A percentile compares a stretch with the other conserved stretches of the same genome.
Conservation (phyloP, 2,797 vertebrate species). For the Sebastes oblongus region DNA sequence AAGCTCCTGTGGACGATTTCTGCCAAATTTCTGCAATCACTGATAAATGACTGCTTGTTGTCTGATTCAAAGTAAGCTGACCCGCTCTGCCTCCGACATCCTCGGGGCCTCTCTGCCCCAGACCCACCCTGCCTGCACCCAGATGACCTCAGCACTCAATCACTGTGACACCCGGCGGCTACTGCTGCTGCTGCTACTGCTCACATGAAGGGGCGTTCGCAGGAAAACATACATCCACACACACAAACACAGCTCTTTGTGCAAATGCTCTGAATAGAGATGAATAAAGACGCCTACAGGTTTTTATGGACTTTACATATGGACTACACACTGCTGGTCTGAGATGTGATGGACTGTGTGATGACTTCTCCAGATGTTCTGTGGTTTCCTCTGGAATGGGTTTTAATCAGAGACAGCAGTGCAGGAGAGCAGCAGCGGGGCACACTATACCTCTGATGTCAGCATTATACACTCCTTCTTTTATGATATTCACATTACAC, state of each 20-base stretch:
- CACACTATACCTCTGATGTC: constrained; percentile 31
- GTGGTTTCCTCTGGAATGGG: constrained; percentile 45
- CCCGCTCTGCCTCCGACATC: background rate
- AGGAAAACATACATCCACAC: background rate
- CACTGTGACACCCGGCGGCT: constrained; percentile 6
- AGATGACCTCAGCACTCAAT: constrained; percentile 25
- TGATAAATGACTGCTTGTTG: background rate
- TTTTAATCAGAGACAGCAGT: constrained; percentile 55
- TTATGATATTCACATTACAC: constrained; percentile 56
- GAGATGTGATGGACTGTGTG: background rate
- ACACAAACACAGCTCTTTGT: background rate
- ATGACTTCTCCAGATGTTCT: constrained; percentile 63
- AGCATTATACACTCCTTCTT: constrained; percentile 24
- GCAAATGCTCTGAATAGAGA: background rate
- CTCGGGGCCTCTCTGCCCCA: background rate
- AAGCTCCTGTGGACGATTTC: constrained; percentile 2
- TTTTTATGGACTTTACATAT: constrained; percentile 46
- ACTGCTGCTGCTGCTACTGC: constrained; percentile 15
- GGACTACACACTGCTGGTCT: background rate
- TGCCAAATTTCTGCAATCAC: constrained; percentile 10
- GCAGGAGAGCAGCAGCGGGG: constrained; percentile 14
- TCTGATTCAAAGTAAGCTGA: background rate
- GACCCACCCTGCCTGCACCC: background rate
- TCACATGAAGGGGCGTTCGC: background rate
- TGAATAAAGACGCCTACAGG: constrained; percentile 36